Percentiles rank a stretch among this genome's conserved stretches.
Conservation (phyloP, 2,888 invertebrate genomes). For the Coelinius sp. region DNA sequence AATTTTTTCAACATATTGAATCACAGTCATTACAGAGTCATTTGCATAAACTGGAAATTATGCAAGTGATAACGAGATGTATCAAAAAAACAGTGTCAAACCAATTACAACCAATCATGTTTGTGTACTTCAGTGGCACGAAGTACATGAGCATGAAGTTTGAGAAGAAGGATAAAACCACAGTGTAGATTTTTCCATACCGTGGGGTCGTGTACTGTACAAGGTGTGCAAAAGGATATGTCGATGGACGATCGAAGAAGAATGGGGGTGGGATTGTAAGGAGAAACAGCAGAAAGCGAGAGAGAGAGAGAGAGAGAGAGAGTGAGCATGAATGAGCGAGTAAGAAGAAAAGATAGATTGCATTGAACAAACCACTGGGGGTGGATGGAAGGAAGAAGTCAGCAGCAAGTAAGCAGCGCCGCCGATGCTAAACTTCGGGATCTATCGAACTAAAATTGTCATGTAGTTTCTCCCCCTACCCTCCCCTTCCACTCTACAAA, state of each 20-base stretch:
- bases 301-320: slow-evolving; percentile 48
- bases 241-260: slow-evolving; percentile 65
- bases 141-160: not conserved
- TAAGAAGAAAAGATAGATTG: slow-evolving; percentile 51
- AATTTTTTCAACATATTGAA: not conserved
- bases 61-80: slow-evolving; percentile 58
- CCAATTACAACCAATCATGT: slow-evolving; percentile 47
- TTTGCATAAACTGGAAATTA: not conserved
- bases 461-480: slow-evolving; percentile 61
- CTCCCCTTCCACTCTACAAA: slow-evolving; percentile 41
- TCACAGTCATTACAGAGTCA: not conserved
- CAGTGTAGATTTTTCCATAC: slow-evolving; percentile 47
- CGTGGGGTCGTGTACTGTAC: slow-evolving; percentile 5
- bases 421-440: slow-evolving; percentile 68
- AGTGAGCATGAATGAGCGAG: slow-evolving; percentile 33
- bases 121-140: not conserved
- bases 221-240: slow-evolving; percentile 64
- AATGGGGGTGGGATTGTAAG: slow-evolving; percentile 45
- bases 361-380: slow-evolving; percentile 67
- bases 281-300: slow-evolving; percentile 51
- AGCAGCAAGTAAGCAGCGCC: slow-evolving; percentile 68
- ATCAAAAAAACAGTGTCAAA: slow-evolving; percentile 45
- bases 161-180: slow-evolving; percentile 68
- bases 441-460: slow-evolving; percentile 70
- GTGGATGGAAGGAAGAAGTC: slow-evolving; percentile 61